Evolutionary conservation across 2,797 vertebrate genomes (phyloP), one percentile per base, ranked within the genome.

Genomic region (Myoxocephalus aenaeus): DNA sequence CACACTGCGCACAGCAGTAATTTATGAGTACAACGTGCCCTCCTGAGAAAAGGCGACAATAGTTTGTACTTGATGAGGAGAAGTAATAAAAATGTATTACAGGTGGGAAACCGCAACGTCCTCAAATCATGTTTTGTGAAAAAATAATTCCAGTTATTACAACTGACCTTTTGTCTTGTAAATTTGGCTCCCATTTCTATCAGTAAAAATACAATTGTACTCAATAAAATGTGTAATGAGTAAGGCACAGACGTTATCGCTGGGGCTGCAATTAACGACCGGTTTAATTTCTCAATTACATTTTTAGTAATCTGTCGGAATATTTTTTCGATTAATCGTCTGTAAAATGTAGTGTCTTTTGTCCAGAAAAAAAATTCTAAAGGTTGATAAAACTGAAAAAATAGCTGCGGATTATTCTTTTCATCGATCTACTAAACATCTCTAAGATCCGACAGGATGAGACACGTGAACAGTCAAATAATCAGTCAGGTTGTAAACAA

Each of bases 11-110:
- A 64, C 70, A 56, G 13, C 48, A 63, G 72, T 75, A 48, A 86
- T 75, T 82, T 75, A 80, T 50, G 50, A 70, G 75, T 67, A 71
- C 86, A 80, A 76, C 50, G 73, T 89, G 81, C 18, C 81, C 84
- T 78, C 80, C 84, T 58, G 73, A 79, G 80, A 80, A 70, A 81
- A 57, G 70, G 75, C 79, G 81, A 40, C 68, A 79, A 84, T 32
- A 78, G 62, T 69, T 82, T 79, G 40, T 57, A 62, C 64, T 20
- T 40, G 34, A 79, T 79, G 63, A 79, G 75, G 46, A 50, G 50
- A 77, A 61, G 65, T 57, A 48, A 77, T 59, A 69, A 77, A 80
- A 68, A 80, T 59, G 57, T 64, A 81, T 25, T n/a, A 68, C 54
- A 64, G 44, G 75, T 63, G 25, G 53, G 18, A 48, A 9, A 65